Evolutionary conservation across 2,888 invertebrate species (phyloP).

Genomic region (Pseudeuparius sepicola): DNA sequence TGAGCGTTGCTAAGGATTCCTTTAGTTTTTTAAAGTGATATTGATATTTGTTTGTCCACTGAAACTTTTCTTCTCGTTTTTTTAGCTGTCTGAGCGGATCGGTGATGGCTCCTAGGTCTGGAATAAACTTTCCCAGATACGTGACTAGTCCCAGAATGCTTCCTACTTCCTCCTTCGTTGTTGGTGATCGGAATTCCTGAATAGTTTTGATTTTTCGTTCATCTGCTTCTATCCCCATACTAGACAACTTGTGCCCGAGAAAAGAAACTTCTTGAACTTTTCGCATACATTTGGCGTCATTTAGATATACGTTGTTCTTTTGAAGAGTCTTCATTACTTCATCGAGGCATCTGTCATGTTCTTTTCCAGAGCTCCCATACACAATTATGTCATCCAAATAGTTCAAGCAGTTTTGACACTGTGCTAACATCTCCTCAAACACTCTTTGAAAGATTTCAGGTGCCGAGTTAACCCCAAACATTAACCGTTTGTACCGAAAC

Average conservation of each 20-base stretch:
- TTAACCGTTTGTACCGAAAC: constrained; percentile 28
- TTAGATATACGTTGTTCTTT: no score
- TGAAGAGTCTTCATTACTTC: no score
- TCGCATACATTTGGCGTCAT: no score
- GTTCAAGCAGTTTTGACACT: constrained; percentile 23
- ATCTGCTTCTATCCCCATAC: constrained; percentile 18
- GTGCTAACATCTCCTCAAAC: no score
- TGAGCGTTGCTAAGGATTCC: no score
- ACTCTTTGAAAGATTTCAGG: constrained; percentile 23
- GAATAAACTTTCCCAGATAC: no score
- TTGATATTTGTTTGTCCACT: no score
- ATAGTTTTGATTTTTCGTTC: constrained; percentile 15
- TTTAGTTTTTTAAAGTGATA: no score
- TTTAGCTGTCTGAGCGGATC: constrained; percentile 15
- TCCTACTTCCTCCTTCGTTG: constrained; percentile 22
- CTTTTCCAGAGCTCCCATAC: constrained; percentile 22
- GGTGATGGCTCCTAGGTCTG: constrained; percentile 12
- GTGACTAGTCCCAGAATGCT: constrained; percentile 24
- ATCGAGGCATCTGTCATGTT: constrained; percentile 26
- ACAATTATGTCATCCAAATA: no score
- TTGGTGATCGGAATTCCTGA: constrained; percentile 21
- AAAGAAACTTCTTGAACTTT: constrained; percentile 10
- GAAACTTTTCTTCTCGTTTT: constrained; percentile 2
- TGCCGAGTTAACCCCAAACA: constrained; percentile 30
- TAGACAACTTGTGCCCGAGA: constrained; percentile 17